phyloP scores from a whole-genome alignment of 1,140 invertebrate genomes.

The Muscidifurax raptorellus region DNA sequence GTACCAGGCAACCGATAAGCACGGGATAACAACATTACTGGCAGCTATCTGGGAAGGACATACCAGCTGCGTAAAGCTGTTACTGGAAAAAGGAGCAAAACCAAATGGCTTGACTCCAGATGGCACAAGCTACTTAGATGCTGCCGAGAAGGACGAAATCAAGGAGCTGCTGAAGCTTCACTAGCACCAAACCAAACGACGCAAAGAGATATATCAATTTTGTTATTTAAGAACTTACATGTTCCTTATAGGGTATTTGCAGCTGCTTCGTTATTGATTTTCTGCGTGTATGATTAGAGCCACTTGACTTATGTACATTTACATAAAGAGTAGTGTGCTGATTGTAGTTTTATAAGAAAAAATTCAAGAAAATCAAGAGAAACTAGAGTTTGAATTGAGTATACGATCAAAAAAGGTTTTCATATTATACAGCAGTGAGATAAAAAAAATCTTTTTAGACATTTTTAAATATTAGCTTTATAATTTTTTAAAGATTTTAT shows the following conservation, averaged over 20 bases:
- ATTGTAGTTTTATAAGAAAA: slow-evolving; percentile 51
- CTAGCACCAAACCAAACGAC: slow-evolving; percentile 68
- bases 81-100: slow-evolving; percentile 91
- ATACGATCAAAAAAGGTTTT: slow-evolving; percentile 34
- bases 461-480: slow-evolving; percentile 25
- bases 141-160: slow-evolving; percentile 94
- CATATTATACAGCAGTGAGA: slow-evolving; percentile 16
- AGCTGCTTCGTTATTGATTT: slow-evolving; percentile 70
- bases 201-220: slow-evolving; percentile 59
- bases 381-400: slow-evolving; percentile 48
- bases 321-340: slow-evolving; percentile 51
- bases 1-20: slow-evolving; percentile 89
- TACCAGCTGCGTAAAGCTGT: slow-evolving; percentile 90
- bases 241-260: slow-evolving; percentile 71
- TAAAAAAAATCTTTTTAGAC: slow-evolving; percentile 9
- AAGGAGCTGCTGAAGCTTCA: slow-evolving; percentile 80
- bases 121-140: slow-evolving; percentile 89
- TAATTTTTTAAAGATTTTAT: slow-evolving; percentile 43
- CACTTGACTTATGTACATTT: slow-evolving; percentile 58
- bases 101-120: slow-evolving; percentile 90
- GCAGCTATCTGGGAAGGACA: slow-evolving; percentile 98
- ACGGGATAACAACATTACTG: slow-evolving; percentile 93
- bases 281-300: slow-evolving; percentile 56
- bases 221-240: slow-evolving; percentile 71
- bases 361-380: slow-evolving; percentile 51